These are phyloP conservation scores for Anarsia innoxiella DNA, from an alignment of 2,888 invertebrate species.

Conservation along the genomic window DNA sequence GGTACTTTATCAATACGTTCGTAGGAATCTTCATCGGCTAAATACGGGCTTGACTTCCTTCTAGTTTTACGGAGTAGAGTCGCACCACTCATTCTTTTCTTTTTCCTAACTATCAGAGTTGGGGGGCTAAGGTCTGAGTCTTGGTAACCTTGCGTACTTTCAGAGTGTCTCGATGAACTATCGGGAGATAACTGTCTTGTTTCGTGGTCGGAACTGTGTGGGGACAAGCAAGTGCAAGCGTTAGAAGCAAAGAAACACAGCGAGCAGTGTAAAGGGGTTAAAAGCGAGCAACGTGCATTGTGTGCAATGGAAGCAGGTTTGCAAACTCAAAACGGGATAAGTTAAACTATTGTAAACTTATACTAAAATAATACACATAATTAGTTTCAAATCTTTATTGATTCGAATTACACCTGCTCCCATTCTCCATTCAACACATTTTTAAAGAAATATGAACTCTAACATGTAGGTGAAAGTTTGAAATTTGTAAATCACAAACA, in stretches of 20 bases:
- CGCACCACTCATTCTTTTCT: constrained; percentile 19
- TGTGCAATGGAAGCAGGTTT: constrained; percentile 61
- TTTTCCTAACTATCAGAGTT: constrained; percentile 16
- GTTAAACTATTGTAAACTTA: constrained; percentile 1
- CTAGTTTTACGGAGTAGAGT: too few species aligned
- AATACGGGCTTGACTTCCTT: constrained; percentile 24
- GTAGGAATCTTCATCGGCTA: constrained; percentile 28
- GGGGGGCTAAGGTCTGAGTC: constrained; percentile 48
- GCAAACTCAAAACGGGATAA: background rate
- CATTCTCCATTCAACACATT: constrained; percentile 29
- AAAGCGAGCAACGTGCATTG: constrained; percentile 25
- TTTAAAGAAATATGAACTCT: too few species aligned
- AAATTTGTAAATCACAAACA: background rate
- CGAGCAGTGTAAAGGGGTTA: constrained; percentile 23
- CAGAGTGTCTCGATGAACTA: constrained; percentile 30
- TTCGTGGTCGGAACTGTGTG: constrained; percentile 31
- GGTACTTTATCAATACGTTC: constrained; percentile 1
- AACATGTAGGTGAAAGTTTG: too few species aligned
- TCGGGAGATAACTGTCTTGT: constrained; percentile 29
- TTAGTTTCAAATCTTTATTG: constrained; percentile 35
- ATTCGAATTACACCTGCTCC: constrained; percentile 44
- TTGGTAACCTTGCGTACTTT: constrained; percentile 55
- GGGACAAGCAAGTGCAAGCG: constrained; percentile 24
- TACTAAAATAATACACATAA: constrained; percentile 18
- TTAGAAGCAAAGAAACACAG: constrained; percentile 18